Percentiles rank a stretch among this genome's conserved stretches.
phyloP scores from a whole-genome alignment of 23 tunicate species.

The Ascidia mentula region DNA sequence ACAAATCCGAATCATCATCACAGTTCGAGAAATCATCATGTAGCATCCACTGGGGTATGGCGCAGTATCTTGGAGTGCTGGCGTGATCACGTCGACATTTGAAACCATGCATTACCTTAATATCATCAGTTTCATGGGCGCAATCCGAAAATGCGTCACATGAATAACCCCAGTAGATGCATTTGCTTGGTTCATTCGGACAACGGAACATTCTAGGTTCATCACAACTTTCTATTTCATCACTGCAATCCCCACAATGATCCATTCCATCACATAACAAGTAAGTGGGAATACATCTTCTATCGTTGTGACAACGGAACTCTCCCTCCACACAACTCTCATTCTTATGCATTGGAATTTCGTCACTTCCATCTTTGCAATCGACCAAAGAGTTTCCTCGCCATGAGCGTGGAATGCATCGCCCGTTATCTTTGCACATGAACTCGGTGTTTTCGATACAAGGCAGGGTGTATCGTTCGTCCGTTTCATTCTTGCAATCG shows the following conservation, averaged over 20 bases:
- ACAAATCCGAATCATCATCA: conserved; percentile 27
- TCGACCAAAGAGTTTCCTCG: not conserved
- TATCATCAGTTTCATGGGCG: conserved; percentile 5
- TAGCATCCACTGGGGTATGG: conserved; percentile 36
- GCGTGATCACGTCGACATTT: conserved; percentile 6
- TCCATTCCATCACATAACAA: conserved; percentile 47
- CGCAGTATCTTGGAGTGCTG: not conserved
- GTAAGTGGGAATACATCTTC: conserved; percentile 13
- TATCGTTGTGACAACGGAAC: conserved; percentile 22
- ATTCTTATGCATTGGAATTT: not conserved
- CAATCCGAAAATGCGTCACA: conserved; percentile 20
- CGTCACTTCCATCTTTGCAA: conserved; percentile 41
- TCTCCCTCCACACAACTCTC: conserved; percentile 8
- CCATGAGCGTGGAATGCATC: conserved; percentile 47
- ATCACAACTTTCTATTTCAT: conserved; percentile 35
- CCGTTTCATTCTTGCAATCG: not conserved
- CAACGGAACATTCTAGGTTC: conserved; percentile 27
- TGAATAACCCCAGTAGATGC: conserved; percentile 16
- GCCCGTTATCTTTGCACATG: conserved; percentile 32
- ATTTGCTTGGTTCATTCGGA: conserved; percentile 3
- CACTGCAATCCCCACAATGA: conserved; percentile 53
- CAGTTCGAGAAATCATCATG: conserved; percentile 7
- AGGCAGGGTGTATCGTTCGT: not conserved
- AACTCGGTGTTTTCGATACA: conserved; percentile 12
- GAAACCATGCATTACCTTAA: not conserved